Evolutionary conservation across 2,113 vertebrate genomes (phyloP).

Genomic region (Chloroceryle aenea): DNA sequence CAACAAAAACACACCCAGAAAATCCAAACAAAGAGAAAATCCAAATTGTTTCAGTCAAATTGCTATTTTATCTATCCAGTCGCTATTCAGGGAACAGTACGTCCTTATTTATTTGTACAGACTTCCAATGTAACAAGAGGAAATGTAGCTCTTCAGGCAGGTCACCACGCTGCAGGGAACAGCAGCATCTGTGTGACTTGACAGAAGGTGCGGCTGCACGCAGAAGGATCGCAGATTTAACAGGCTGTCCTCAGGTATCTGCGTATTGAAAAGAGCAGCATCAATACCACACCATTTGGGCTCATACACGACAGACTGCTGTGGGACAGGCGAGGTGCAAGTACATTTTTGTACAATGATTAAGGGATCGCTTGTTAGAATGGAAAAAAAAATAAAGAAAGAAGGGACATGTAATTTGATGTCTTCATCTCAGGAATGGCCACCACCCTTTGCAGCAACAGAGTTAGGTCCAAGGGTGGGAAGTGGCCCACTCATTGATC

Average conservation of each 20-base stretch:
- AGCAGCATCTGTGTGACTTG: neutral
- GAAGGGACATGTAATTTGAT: neutral
- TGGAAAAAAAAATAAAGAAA: no score
- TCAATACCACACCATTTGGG: neutral
- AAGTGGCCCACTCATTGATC: neutral
- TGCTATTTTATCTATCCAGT: neutral
- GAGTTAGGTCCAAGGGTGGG: neutral
- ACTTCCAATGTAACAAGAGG: accelerated
- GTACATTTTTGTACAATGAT: neutral
- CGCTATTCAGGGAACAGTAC: neutral
- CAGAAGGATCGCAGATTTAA: neutral
- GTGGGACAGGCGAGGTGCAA: neutral
- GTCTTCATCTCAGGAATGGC: neutral
- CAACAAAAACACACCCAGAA: no score
- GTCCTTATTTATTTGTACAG: neutral
- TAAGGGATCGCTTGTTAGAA: neutral
- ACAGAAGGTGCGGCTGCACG: neutral
- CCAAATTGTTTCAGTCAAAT: neutral
- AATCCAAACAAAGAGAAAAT: neutral
- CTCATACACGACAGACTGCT: neutral
- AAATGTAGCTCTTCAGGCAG: neutral
- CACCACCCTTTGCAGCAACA: neutral
- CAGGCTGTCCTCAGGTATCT: neutral
- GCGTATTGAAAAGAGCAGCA: accelerated
- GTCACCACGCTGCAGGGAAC: neutral